Conservation (phyloP, 2,797 vertebrate species). For the Crypturellus tataupa region DNA sequence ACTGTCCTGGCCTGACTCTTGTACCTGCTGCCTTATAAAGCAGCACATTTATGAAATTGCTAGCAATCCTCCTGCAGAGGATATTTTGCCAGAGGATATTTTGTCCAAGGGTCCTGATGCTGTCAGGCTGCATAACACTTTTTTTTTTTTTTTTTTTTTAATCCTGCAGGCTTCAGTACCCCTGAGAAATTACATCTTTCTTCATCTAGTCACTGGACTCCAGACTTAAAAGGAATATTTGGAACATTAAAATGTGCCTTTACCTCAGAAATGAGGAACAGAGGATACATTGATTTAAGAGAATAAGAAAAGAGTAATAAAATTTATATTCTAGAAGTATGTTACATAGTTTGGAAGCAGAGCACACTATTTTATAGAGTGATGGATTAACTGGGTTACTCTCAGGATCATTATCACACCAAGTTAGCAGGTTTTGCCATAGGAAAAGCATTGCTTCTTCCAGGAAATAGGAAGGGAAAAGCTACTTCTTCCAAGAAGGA, state of each 20-base stretch:
- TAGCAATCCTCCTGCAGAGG: neutral
- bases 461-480: neutral
- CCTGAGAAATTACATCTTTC: too few species aligned
- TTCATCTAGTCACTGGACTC: too few species aligned
- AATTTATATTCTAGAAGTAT: neutral
- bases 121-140: too few species aligned
- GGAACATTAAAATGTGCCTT: neutral
- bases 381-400: neutral
- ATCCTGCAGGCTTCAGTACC: too few species aligned
- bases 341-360: neutral
- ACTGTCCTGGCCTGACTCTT: neutral
- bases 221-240: neutral
- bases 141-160: too few species aligned
- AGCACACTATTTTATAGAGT: neutral
- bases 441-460: neutral
- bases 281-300: neutral
- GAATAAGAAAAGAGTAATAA: neutral
- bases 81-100: too few species aligned
- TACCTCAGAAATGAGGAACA: neutral
- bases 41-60: neutral
- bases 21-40: neutral
- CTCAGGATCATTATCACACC: neutral
- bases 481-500: neutral
- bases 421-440: neutral
- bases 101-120: too few species aligned